Percentiles rank a stretch among this genome's conserved stretches.
phyloP scores from a whole-genome alignment of 1,140 invertebrate species.

The Monochamus saltuarius region DNA sequence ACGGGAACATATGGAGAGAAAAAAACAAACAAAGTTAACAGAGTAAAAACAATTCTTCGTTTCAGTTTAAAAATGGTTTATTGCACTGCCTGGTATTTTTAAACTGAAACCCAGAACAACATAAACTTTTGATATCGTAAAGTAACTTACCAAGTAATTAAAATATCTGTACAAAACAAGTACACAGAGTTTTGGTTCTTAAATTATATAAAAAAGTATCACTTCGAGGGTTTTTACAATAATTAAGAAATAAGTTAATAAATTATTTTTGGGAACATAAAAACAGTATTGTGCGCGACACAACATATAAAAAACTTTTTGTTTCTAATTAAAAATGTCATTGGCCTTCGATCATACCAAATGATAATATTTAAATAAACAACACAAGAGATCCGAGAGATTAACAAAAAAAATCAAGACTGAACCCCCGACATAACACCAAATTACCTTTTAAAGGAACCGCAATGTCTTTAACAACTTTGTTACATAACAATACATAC shows the following conservation, averaged over 20 bases:
- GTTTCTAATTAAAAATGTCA: too few species aligned
- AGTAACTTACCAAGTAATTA: constrained; percentile 22
- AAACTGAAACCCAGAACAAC: constrained; percentile 26
- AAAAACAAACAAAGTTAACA: constrained; percentile 23
- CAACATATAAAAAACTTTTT: too few species aligned
- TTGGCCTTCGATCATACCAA: too few species aligned
- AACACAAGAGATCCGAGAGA: constrained; percentile 3
- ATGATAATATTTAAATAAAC: neutral
- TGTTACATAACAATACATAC: neutral
- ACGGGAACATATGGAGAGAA: constrained; percentile 10
- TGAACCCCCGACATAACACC: constrained; percentile 4
- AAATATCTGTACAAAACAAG: constrained; percentile 43
- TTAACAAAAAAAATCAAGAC: neutral
- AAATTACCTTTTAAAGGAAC: constrained; percentile 4
- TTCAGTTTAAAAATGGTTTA: constrained; percentile 27
- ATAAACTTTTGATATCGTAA: constrained; percentile 7
- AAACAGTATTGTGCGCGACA: constrained; percentile 1
- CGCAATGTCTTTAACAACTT: neutral
- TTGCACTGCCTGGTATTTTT: constrained; percentile 18
- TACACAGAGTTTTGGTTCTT: constrained; percentile 36
- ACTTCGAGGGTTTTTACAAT: constrained; percentile 30
- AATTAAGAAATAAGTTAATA: constrained; percentile 30
- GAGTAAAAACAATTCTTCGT: constrained; percentile 24
- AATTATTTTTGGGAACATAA: constrained; percentile 16
- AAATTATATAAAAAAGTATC: constrained; percentile 39